Evolutionary conservation across 2,797 vertebrate genomes (phyloP).

Genomic region (Cossypha niveicapilla): DNA sequence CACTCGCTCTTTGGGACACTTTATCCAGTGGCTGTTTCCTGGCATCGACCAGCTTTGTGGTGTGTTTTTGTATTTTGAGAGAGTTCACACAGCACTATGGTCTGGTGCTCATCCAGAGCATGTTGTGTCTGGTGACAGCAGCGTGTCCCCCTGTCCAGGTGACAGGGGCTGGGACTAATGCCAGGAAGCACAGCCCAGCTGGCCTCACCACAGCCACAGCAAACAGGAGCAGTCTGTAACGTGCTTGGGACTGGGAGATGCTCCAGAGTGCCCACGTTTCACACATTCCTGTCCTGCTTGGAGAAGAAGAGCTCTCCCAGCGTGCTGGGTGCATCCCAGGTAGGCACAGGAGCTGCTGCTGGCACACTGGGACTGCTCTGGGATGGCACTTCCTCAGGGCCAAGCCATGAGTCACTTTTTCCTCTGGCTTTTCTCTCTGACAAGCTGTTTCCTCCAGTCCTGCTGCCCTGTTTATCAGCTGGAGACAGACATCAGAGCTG

Average conservation of each 20-base stretch:
- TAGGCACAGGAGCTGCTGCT: neutral
- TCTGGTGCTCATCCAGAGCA: neutral
- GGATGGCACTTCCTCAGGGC: neutral
- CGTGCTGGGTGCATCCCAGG: neutral
- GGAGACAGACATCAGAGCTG: neutral
- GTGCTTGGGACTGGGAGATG: rapidly evolving
- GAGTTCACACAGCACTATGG: rapidly evolving
- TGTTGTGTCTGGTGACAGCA: rapidly evolving
- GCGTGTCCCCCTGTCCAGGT: neutral
- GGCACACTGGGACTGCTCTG: rapidly evolving
- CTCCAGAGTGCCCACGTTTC: neutral
- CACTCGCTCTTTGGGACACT: rapidly evolving
- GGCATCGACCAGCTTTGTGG: neutral
- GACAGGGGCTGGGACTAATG: neutral
- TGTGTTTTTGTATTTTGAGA: neutral
- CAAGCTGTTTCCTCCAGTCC: neutral
- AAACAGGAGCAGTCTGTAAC: rapidly evolving
- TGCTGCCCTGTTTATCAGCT: neutral
- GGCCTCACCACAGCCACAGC: neutral
- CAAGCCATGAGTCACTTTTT: neutral
- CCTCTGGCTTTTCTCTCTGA: neutral
- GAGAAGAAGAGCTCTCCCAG: neutral
- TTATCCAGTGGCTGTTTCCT: neutral
- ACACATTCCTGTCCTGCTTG: rapidly evolving
- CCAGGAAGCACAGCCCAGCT: neutral